A percentile compares a stretch with the other conserved stretches of the same genome.
Evolutionary conservation across 37 sponge, comb jelly and placozoan species (phyloP).

Genomic region (Hexactinellida sp.): DNA sequence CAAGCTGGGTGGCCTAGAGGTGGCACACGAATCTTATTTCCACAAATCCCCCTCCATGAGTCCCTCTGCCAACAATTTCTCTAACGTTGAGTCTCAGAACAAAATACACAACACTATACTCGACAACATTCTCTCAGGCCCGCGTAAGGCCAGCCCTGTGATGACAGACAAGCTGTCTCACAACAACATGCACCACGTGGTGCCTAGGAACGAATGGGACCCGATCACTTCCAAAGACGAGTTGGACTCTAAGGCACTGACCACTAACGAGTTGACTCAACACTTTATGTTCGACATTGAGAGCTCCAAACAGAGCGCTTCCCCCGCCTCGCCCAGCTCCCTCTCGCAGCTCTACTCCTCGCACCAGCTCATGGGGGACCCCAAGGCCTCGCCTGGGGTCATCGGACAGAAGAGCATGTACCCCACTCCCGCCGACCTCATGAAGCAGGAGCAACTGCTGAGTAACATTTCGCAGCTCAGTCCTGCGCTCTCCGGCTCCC

Average conservation of each 20-base stretch:
- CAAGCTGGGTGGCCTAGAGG: background rate
- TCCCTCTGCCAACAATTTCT: background rate
- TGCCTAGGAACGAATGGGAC: constrained; percentile 1
- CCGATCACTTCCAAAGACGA: constrained; percentile 11
- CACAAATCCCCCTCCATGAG: background rate
- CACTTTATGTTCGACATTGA: background rate
- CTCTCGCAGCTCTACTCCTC: background rate
- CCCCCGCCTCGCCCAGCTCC: background rate
- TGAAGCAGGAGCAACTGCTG: background rate
- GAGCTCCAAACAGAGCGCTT: background rate
- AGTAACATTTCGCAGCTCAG: background rate
- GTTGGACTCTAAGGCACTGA: background rate
- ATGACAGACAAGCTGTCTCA: background rate
- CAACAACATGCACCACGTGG: background rate
- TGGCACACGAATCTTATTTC: background rate
- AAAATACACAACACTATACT: background rate
- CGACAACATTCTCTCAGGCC: background rate
- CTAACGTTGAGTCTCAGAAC: background rate
- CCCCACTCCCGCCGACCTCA: background rate
- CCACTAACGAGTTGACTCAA: background rate
- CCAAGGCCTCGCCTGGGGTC: background rate
- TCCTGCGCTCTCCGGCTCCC: background rate
- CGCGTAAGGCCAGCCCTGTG: background rate
- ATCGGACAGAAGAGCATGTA: background rate
- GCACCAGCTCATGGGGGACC: background rate